Percentiles rank a stretch among this genome's conserved stretches.
phyloP scores from a whole-genome alignment of 1,140 invertebrate genomes.

The Potamilus streckersoni region DNA sequence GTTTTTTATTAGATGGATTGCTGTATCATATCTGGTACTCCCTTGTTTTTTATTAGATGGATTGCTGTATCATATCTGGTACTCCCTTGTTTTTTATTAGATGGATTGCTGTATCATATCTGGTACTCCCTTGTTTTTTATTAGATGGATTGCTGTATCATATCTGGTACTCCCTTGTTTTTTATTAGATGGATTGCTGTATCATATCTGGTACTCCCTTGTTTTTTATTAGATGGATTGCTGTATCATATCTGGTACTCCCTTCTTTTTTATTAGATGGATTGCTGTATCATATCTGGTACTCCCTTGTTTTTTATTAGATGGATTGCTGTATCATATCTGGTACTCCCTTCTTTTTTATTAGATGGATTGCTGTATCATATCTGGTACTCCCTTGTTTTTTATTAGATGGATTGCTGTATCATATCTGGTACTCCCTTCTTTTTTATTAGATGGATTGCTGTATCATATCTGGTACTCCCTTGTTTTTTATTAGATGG shows the following conservation, averaged over 20 bases:
- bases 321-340: slow-evolving; percentile 37
- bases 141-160: slow-evolving; percentile 42
- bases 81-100: slow-evolving; percentile 38
- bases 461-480: too few relatives aligned
- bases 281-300: too few relatives aligned
- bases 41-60: slow-evolving; percentile 36
- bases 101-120: slow-evolving; percentile 37
- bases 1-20: slow-evolving; percentile 36
- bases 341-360: too few relatives aligned
- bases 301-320: slow-evolving; percentile 38
- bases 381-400: too few relatives aligned
- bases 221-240: slow-evolving; percentile 36
- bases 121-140: too few relatives aligned
- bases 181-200: slow-evolving; percentile 40
- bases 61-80: too few relatives aligned
- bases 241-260: too few relatives aligned
- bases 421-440: too few relatives aligned
- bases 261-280: slow-evolving; percentile 36
- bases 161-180: too few relatives aligned
- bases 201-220: too few relatives aligned
- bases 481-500: slow-evolving; percentile 36
- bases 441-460: slow-evolving; percentile 36
- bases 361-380: slow-evolving; percentile 42
- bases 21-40: too few relatives aligned
- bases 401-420: slow-evolving; percentile 40